Evolutionary conservation across 92 coral and sea anemone species (phyloP).

Genomic region (Nematostella vectensis): DNA sequence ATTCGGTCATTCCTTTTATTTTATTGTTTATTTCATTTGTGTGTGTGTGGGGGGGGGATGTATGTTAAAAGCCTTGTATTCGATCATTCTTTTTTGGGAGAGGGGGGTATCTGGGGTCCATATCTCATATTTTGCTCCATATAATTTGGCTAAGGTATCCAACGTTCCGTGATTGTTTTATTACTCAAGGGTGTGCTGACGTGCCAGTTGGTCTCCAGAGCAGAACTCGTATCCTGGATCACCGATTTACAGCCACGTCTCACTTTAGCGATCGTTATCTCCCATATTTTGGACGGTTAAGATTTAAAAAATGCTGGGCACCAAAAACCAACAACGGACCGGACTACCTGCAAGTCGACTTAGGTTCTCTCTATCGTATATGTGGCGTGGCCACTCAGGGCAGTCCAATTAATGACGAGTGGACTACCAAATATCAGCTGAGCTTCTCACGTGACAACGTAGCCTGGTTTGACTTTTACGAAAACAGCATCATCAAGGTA

Average conservation of each 20-base stretch:
- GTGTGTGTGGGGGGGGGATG: too few species aligned
- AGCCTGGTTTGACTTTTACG: constrained; percentile 6
- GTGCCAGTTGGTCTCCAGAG: background rate
- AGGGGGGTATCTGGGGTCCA: too few species aligned
- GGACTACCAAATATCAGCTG: constrained; percentile 21
- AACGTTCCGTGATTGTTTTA: too few species aligned
- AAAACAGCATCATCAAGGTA: constrained; percentile 14
- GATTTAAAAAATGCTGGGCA: background rate
- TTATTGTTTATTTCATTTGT: too few species aligned
- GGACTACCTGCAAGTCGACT: constrained; percentile 25
- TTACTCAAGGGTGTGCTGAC: background rate
- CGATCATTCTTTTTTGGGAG: too few species aligned
- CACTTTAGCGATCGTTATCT: background rate
- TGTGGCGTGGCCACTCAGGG: constrained; percentile 34
- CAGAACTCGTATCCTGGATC: background rate
- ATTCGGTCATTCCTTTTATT: too few species aligned
- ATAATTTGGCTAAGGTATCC: too few species aligned
- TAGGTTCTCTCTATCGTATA: constrained; percentile 22
- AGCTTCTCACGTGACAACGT: constrained; percentile 4
- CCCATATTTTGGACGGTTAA: background rate
- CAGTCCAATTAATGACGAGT: background rate
- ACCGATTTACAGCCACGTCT: background rate
- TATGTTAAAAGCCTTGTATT: too few species aligned
- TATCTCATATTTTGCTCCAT: too few species aligned
- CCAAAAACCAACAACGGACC: background rate